Evolutionary conservation across 2,113 vertebrate genomes (phyloP).

Genomic region (Lagopus leucura): DNA sequence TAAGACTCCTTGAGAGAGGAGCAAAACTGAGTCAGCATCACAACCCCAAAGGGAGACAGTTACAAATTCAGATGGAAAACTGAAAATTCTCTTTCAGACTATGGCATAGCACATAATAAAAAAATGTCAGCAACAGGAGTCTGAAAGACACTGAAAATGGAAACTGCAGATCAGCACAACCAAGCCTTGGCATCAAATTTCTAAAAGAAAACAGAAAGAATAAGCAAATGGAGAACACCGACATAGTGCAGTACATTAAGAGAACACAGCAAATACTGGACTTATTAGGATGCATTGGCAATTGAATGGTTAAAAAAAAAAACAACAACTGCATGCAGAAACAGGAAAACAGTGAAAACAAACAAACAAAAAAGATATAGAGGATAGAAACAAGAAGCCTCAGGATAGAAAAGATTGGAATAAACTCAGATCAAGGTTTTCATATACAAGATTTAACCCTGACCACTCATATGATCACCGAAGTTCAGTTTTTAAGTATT

Average conservation of each 20-base stretch:
- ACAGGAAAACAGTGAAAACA: background rate
- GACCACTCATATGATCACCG: background rate
- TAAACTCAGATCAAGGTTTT: background rate
- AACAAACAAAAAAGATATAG: rapidly evolving
- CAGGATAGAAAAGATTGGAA: background rate
- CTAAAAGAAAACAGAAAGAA: background rate
- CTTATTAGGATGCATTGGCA: background rate
- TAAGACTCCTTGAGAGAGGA: background rate
- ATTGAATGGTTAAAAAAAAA: background rate
- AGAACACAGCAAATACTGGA: background rate
- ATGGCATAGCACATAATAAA: background rate
- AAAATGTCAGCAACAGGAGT: background rate
- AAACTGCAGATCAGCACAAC: background rate
- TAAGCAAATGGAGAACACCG: background rate
- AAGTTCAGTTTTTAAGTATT: background rate
- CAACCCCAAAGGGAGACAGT: background rate
- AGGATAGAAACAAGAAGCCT: background rate
- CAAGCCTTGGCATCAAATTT: background rate
- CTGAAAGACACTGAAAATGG: background rate
- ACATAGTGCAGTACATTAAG: rapidly evolving
- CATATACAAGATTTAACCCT: background rate
- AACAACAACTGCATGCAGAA: background rate
- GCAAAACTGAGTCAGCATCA: background rate
- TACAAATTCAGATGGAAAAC: background rate
- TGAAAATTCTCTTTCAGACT: background rate